Conservation (phyloP, 1,140 invertebrate genomes). For the Sitobion miscanthi region DNA sequence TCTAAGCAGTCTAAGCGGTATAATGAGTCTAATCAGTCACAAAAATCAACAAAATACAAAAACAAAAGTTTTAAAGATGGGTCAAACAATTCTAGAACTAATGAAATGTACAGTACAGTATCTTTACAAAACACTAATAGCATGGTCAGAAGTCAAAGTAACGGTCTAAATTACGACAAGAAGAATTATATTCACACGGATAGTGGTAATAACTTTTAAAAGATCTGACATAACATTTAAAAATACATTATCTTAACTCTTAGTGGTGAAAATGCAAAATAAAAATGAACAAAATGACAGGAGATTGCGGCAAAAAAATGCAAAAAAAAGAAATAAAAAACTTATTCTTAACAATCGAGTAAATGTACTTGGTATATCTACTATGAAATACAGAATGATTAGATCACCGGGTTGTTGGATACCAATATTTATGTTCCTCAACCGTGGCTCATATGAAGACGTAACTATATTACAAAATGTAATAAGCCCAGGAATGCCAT, state of each 20-base stretch:
- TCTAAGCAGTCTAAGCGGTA: background rate
- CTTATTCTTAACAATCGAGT: background rate
- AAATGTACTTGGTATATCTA: background rate
- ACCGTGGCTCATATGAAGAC: background rate
- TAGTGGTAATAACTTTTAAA: background rate
- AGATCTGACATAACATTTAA: background rate
- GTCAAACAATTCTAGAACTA: background rate
- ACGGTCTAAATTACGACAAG: background rate
- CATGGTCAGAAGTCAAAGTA: background rate
- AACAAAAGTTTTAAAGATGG: background rate
- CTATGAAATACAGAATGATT: background rate
- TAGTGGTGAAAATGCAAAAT: background rate
- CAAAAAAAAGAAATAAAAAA: background rate
- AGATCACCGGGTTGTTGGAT: background rate
- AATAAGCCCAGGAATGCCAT: background rate
- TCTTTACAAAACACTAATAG: background rate
- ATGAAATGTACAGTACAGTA: background rate
- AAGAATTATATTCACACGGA: background rate
- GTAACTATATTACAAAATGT: background rate
- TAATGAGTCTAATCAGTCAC: background rate
- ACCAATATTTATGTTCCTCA: slow-evolving; percentile 32
- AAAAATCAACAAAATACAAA: background rate
- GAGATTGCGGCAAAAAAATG: background rate
- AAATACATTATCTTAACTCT: background rate
- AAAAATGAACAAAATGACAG: background rate